Percentiles rank a stretch among this genome's conserved stretches.
phyloP scores from a whole-genome alignment of 2,113 vertebrate genomes.

The Lonchura striata region DNA sequence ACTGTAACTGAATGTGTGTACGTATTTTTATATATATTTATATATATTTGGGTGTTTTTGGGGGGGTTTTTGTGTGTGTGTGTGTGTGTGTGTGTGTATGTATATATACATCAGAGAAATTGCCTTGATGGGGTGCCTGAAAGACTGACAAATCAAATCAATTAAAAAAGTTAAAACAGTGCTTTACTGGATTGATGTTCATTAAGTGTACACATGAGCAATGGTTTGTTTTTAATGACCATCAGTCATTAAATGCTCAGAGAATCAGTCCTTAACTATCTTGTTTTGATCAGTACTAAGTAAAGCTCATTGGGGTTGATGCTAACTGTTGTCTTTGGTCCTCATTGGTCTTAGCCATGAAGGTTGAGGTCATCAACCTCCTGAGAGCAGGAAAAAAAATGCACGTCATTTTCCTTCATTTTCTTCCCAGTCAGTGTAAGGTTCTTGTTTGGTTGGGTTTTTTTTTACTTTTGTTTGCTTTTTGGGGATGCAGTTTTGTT shows the following conservation, averaged over 20 bases:
- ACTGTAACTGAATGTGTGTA: accelerated
- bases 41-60: no score
- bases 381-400: neutral
- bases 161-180: neutral
- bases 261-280: neutral
- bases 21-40: accelerated
- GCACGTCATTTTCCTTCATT: neutral
- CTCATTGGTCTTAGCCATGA: neutral
- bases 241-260: neutral
- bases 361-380: neutral
- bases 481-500: neutral
- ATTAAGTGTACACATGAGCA: neutral
- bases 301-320: neutral
- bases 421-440: neutral
- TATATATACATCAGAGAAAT: neutral
- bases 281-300: neutral
- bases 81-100: accelerated
- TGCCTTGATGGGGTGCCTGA: neutral
- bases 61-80: no score
- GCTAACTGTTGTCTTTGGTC: neutral
- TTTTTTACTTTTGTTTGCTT: neutral
- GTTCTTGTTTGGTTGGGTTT: neutral
- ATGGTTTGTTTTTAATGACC: neutral
- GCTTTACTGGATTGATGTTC: neutral
- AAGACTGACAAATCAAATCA: neutral